Percentiles rank a stretch among this genome's conserved stretches.
These are phyloP conservation scores for Amphimallon solstitiale DNA, from an alignment of 2,888 invertebrate species.

Conservation along the genomic window DNA sequence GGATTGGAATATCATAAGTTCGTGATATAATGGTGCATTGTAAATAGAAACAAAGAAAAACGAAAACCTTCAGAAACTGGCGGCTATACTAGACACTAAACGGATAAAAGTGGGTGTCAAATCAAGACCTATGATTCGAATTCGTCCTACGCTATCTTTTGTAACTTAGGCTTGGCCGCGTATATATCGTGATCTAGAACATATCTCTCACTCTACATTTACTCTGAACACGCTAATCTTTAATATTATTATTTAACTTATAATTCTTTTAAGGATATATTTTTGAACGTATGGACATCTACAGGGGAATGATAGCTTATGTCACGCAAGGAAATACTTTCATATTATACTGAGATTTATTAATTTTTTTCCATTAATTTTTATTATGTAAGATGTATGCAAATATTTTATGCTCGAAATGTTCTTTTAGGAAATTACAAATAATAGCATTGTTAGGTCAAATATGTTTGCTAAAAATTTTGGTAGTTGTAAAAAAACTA, in stretches of 20 bases:
- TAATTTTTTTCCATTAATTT: too few relatives aligned
- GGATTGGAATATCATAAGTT: slow-evolving; percentile 7
- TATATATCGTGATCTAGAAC: slow-evolving; percentile 22
- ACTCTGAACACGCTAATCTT: slow-evolving; percentile 29
- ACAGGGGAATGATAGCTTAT: background rate
- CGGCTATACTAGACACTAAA: slow-evolving; percentile 11
- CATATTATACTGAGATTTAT: too few relatives aligned
- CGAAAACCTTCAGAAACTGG: background rate
- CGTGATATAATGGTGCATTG: slow-evolving; percentile 12
- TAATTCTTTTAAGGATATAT: background rate
- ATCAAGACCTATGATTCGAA: slow-evolving; percentile 45
- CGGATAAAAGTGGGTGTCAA: slow-evolving; percentile 43
- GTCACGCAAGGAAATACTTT: background rate
- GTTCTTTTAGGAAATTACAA: background rate
- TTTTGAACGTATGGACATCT: background rate
- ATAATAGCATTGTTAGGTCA: too few relatives aligned
- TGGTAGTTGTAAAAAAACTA: too few relatives aligned
- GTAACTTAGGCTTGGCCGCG: slow-evolving; percentile 46
- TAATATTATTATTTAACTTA: slow-evolving; percentile 26
- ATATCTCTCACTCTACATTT: slow-evolving; percentile 22
- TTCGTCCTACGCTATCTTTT: slow-evolving; percentile 45
- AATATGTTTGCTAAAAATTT: too few relatives aligned
- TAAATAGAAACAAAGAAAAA: slow-evolving; percentile 25
- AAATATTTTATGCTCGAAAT: too few relatives aligned
- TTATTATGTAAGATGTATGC: too few relatives aligned